phyloP scores from a whole-genome alignment of 2,797 vertebrate genomes.

The Manis crassicaudata region DNA sequence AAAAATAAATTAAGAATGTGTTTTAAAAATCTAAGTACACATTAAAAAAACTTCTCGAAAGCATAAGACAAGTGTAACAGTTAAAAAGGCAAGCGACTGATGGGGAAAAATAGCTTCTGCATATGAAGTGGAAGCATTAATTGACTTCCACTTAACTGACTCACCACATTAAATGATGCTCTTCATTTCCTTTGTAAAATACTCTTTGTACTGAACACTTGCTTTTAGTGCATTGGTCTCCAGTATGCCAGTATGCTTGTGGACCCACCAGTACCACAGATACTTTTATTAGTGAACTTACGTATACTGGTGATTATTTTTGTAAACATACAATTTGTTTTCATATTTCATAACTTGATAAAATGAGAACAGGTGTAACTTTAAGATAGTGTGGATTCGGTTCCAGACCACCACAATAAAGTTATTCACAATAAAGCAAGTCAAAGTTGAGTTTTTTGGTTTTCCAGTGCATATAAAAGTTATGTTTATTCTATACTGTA shows the following conservation, averaged over 20 bases:
- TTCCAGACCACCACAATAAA: too few species aligned
- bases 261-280: neutral
- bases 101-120: neutral
- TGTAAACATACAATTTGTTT: conserved; percentile 35
- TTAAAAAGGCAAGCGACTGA: conserved; percentile 30
- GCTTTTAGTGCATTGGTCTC: neutral
- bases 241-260: neutral
- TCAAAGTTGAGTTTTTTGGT: too few species aligned
- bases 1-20: conserved; percentile 29
- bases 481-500: too few species aligned
- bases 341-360: neutral
- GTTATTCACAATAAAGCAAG: too few species aligned
- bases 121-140: conserved; percentile 31
- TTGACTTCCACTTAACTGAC: conserved; percentile 3
- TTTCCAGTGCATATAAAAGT: too few species aligned
- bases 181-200: conserved; percentile 47
- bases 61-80: neutral
- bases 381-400: too few species aligned
- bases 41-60: neutral
- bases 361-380: neutral
- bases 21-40: neutral
- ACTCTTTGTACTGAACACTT: neutral
- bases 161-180: neutral
- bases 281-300: conserved; percentile 22
- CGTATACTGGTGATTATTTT: neutral